phyloP scores from a whole-genome alignment of 2,797 vertebrate genomes.

The Sebastolobus altivelis region DNA sequence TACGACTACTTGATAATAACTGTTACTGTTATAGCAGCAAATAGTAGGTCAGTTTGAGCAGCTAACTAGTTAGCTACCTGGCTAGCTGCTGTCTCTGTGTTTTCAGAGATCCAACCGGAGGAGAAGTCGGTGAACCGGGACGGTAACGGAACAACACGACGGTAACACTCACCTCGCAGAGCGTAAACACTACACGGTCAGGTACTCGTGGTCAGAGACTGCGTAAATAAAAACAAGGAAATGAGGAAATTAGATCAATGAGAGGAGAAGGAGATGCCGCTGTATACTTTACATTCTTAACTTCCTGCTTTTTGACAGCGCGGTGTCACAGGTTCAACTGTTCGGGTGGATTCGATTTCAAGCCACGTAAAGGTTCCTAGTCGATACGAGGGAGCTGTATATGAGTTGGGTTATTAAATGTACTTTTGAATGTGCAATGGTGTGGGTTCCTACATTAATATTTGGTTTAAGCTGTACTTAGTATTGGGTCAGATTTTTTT shows the following conservation, averaged over 20 bases:
- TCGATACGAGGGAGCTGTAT: background rate
- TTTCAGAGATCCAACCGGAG: background rate
- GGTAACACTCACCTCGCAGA: conserved; percentile 72
- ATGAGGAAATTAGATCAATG: conserved; percentile 69
- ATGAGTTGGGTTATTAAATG: background rate
- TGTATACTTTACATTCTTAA: conserved; percentile 62
- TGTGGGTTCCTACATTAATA: background rate
- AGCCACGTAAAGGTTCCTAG: conserved; percentile 59
- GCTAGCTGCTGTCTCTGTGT: conserved; percentile 42
- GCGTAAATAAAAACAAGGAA: conserved; percentile 43
- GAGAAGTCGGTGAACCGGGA: conserved; percentile 1
- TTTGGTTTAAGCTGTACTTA: background rate
- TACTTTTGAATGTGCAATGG: background rate
- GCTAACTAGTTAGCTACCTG: conserved; percentile 29
- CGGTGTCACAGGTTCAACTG: conserved; percentile 61
- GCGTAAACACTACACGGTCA: conserved; percentile 37
- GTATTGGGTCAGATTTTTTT: background rate
- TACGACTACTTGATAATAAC: background rate
- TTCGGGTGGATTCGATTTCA: conserved; percentile 54
- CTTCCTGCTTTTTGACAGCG: conserved; percentile 86
- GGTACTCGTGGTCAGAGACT: conserved; percentile 8
- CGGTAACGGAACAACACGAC: background rate
- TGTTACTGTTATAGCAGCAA: background rate
- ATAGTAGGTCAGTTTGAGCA: conserved; percentile 1
- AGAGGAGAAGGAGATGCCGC: conserved; percentile 55